Conservation (phyloP, 2,888 invertebrate species). For the Stomorhina lunata region DNA sequence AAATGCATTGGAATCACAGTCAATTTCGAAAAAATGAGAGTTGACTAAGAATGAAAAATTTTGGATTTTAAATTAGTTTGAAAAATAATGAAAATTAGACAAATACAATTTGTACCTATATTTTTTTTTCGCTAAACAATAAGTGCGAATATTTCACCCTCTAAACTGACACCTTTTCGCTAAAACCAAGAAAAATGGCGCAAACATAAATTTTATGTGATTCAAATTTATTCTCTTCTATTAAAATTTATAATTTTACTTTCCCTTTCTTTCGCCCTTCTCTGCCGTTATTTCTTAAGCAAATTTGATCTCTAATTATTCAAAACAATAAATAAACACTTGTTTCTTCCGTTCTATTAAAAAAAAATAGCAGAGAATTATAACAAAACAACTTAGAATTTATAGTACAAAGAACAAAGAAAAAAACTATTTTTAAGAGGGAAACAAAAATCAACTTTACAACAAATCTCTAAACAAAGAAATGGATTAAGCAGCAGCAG, state of each 20-base stretch:
- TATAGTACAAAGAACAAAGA: slow-evolving; percentile 52
- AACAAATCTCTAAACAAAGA: slow-evolving; percentile 64
- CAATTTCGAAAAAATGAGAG: too few relatives aligned
- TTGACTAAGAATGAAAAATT: too few relatives aligned
- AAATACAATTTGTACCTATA: too few relatives aligned
- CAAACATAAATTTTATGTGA: neutral
- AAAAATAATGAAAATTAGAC: too few relatives aligned
- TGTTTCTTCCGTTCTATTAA: slow-evolving; percentile 59
- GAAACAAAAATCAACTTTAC: slow-evolving; percentile 17
- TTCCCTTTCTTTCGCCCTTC: neutral
- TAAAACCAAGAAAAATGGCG: neutral
- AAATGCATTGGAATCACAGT: too few relatives aligned
- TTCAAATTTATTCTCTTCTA: neutral
- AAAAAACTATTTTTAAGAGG: slow-evolving; percentile 54
- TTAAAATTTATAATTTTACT: neutral
- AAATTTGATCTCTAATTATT: slow-evolving; percentile 50
- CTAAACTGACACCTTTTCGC: neutral
- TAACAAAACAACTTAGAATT: neutral
- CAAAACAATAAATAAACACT: slow-evolving; percentile 56
- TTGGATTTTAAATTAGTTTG: too few relatives aligned
- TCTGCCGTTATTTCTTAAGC: neutral
- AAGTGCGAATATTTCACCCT: neutral
- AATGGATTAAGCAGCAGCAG: slow-evolving; percentile 38
- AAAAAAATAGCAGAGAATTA: neutral
- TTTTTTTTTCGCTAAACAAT: neutral